Evolutionary conservation across 2,888 invertebrate genomes (phyloP).

Genomic region (Leucophenga montana): DNA sequence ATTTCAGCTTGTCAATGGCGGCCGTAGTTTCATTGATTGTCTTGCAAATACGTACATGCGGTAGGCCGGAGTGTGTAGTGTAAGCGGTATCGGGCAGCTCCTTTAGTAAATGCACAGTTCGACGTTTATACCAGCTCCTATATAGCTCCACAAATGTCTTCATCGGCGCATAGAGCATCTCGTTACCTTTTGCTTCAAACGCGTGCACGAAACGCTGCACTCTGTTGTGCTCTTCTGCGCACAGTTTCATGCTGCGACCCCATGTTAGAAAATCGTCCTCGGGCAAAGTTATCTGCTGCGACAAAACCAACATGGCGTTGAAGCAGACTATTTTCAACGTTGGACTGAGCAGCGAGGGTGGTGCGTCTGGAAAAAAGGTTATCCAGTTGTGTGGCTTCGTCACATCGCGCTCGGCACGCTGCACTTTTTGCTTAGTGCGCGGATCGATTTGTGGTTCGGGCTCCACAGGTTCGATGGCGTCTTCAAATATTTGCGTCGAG

Average conservation of each 20-base stretch:
- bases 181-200: constrained; percentile 47
- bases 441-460: constrained; percentile 56
- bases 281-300: constrained; percentile 34
- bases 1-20: constrained; percentile 46
- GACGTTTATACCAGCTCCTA: constrained; percentile 49
- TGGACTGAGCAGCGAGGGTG: no score
- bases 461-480: constrained; percentile 34
- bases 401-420: constrained; percentile 45
- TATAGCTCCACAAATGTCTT: constrained; percentile 51
- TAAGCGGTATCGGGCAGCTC: constrained; percentile 44
- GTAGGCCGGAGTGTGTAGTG: constrained; percentile 61
- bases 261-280: constrained; percentile 43
- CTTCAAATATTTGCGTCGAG: constrained; percentile 37
- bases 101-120: constrained; percentile 35
- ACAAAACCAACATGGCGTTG: no score
- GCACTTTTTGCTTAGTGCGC: constrained; percentile 49
- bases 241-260: constrained; percentile 50
- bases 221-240: constrained; percentile 52
- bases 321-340: no score
- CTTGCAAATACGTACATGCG: constrained; percentile 54
- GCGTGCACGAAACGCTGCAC: no score
- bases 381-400: constrained; percentile 34
- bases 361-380: constrained; percentile 30
- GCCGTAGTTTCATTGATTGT: constrained; percentile 38
- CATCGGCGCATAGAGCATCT: constrained; percentile 53